Evolutionary conservation across 2,797 vertebrate genomes (phyloP).

Genomic region (Myiotriccus ornatus): DNA sequence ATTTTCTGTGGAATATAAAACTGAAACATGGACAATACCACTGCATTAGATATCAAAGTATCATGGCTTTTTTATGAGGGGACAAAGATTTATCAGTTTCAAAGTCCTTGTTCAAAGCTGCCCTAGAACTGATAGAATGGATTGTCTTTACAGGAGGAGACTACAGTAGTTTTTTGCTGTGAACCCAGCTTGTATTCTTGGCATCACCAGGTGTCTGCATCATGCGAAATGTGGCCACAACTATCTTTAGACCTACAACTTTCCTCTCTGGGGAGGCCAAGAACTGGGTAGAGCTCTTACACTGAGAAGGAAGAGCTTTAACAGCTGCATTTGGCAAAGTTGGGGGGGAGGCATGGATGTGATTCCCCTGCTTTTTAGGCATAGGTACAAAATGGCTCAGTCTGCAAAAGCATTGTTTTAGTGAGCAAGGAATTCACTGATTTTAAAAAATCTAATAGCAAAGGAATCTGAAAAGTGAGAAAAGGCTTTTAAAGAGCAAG

Average conservation of each 20-base stretch:
- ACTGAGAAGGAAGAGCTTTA: neutral
- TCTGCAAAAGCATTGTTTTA: neutral
- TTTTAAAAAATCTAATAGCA: neutral
- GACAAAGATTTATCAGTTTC: neutral
- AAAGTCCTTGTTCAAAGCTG: neutral
- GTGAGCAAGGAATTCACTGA: neutral
- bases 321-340: neutral
- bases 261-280: neutral
- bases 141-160: neutral
- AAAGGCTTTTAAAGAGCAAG: neutral
- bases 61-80: neutral
- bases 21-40: neutral
- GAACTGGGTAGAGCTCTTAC: neutral
- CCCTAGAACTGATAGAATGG: neutral
- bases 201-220: neutral
- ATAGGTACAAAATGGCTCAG: neutral
- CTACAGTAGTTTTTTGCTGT: accelerated
- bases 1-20: neutral
- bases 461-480: constrained; percentile 5
- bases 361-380: constrained; percentile 1
- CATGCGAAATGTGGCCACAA: accelerated
- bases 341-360: neutral
- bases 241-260: neutral
- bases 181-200: neutral
- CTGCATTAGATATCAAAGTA: neutral